Conservation (phyloP, 2,113 vertebrate species). For the Eudyptes chrysolophus region DNA sequence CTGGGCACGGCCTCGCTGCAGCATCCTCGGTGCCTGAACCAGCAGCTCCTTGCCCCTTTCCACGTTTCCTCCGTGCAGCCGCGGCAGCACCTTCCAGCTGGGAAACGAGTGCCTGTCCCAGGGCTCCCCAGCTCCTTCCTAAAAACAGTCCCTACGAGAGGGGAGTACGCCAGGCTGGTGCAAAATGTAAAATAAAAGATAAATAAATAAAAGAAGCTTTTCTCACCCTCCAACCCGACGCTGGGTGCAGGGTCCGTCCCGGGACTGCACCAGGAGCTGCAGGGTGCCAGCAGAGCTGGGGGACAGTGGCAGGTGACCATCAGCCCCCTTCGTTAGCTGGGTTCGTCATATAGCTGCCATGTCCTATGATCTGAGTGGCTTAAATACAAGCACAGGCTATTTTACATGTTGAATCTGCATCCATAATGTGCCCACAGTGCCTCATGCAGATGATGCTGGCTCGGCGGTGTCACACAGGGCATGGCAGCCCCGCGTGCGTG, state of each 20-base stretch:
- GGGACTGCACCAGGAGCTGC: not conserved
- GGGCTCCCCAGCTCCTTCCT: not conserved
- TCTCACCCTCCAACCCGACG: accelerated
- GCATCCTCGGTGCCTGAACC: not conserved
- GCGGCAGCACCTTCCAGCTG: not conserved
- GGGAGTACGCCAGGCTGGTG: accelerated
- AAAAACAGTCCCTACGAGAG: not conserved
- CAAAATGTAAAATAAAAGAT: not conserved
- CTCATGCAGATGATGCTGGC: accelerated
- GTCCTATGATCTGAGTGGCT: not conserved
- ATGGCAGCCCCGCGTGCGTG: accelerated
- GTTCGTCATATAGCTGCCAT: not conserved
- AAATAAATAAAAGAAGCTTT: not conserved
- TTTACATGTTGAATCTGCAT: not conserved
- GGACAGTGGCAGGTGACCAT: not conserved
- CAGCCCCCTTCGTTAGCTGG: accelerated
- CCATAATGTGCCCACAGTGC: accelerated
- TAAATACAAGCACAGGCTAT: not conserved
- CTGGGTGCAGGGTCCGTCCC: not conserved
- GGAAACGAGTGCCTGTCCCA: accelerated
- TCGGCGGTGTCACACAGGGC: not conserved
- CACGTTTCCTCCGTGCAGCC: accelerated
- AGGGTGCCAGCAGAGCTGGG: not conserved
- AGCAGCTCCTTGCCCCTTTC: not conserved
- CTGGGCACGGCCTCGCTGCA: accelerated